phyloP scores from a whole-genome alignment of 2,797 vertebrate species.

The Platalea minor region DNA sequence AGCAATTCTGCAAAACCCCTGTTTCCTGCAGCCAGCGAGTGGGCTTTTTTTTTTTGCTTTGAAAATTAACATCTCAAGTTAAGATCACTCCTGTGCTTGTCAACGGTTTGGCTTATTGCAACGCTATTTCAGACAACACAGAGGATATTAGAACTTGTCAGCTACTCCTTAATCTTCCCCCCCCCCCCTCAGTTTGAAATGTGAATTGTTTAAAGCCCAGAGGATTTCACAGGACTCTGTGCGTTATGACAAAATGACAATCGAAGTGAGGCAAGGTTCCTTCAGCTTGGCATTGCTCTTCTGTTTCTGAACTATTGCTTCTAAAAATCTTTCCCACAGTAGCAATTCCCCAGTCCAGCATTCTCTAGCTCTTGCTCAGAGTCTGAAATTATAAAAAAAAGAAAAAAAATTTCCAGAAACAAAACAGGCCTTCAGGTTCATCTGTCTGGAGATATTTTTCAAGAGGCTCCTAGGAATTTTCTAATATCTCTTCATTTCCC shows the following conservation, averaged over 20 bases:
- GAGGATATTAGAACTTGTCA: not conserved
- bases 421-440: not conserved
- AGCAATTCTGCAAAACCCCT: not conserved
- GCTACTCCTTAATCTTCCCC: not conserved
- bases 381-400: not conserved
- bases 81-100: not conserved
- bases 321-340: not conserved
- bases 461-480: not conserved
- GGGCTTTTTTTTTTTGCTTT: not conserved
- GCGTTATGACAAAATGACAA: not conserved
- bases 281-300: not conserved
- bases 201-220: not conserved
- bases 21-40: accelerated
- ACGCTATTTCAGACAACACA: not conserved
- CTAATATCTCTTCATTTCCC: not conserved
- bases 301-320: not conserved
- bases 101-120: not conserved
- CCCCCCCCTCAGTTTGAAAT: not conserved
- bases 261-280: accelerated
- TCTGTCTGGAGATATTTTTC: not conserved
- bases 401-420: not conserved
- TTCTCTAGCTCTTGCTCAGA: not conserved
- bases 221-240: not conserved
- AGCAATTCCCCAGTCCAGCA: not conserved
- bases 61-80: not conserved